Base-by-base conservation (phyloP, 2,113 vertebrate species). In the Stomatorhinus ivindoensis region DNA sequence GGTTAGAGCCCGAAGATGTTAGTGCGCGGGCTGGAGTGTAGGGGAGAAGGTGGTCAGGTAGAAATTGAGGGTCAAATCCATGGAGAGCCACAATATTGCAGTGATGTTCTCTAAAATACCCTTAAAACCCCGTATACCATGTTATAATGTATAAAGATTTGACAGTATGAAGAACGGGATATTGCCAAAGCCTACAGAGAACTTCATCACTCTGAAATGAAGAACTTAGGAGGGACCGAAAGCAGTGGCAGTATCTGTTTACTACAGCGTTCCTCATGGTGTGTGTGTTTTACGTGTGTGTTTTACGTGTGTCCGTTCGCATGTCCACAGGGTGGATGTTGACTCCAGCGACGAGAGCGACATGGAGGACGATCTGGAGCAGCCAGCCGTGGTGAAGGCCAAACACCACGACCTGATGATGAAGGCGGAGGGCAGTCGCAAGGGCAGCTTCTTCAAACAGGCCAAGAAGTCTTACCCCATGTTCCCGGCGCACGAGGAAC, bases 371-470 rank as follows among this genome's bases (percentile, higher is more conserved):
- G 98, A 99, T 86, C 94, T 98, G 51, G 98, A 99, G 93, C 97
- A 98, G 91, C 97, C 97, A 0, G 95, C 96, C 0, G 92, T 94
- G 0, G 96, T 97, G 86, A 99, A 99, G 93, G 96, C 95, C 53
- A 99, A 99, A 92, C 98, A 99, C 48, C 96, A 96, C 9, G 98
- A 99, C 93, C 94, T 99, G 93, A 99, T 99, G 98, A 99, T 99
- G 98, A 99, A 99, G 93, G 96, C 96, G 0, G 98, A 99, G 94
- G 98, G 98, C 0, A 97, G 93, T 92, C 96, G 98, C 1, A 99
- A 99, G 92, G 98, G 98, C 91, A 97, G 98, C 86, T 99, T 99
- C 95, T 99, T 99, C 95, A 99, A 99, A 93, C 98, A 99, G 92
- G 98, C 98, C 42, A 99, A 99, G 90, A 99, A 99, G 91, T 98